Evolutionary conservation across 2,797 vertebrate species (phyloP), one percentile per base, ranked within the genome.

Genomic region (Bufotes viridis): DNA sequence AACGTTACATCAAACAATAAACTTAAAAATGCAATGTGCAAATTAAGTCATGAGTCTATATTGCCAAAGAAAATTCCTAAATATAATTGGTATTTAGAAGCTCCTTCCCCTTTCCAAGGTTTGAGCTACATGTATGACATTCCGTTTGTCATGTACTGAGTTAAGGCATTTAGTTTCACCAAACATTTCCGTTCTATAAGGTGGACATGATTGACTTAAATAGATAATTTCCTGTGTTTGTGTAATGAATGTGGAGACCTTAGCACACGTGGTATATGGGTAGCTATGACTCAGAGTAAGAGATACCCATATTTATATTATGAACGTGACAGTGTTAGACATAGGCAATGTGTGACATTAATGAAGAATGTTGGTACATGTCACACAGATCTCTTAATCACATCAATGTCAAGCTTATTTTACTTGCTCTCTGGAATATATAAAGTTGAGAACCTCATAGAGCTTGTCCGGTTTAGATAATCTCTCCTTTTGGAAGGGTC

Each of bases 321-420:
- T 42, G 15, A 67, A 61, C n/a, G 79, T 86, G 75, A 70, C 61
- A 86, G 61, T 79, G 61, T 20, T 24, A 69, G 84, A 79, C 60
- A 67, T 5, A 57, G 11, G 24, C 12, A 20, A 65, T 26, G 17
- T 53, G 51, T 79, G 49, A 86, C 60, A 86, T 22, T 20, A 11
- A 29, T 10, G 9, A 79, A 79, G 60, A 60, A 34, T 20, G 26
- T 60, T 26, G 18, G 78, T 26, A 18, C n/a, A 18, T 26, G 76
- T 78, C 53, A 78, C 78, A 58, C 4, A 34, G 6, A 26, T 79
- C 53, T 29, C 3, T 29, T 9, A 29, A 34, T 60, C 15, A 79
- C 55, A 57, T 57, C 14, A 11, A 14, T 2, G 1, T 60, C 17
- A 60, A 11, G 58, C 58, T 60, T 13, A 5, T 7, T 42, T 3